Evolutionary conservation across 1,140 invertebrate species (phyloP).

Genomic region (Bombus polaris): DNA sequence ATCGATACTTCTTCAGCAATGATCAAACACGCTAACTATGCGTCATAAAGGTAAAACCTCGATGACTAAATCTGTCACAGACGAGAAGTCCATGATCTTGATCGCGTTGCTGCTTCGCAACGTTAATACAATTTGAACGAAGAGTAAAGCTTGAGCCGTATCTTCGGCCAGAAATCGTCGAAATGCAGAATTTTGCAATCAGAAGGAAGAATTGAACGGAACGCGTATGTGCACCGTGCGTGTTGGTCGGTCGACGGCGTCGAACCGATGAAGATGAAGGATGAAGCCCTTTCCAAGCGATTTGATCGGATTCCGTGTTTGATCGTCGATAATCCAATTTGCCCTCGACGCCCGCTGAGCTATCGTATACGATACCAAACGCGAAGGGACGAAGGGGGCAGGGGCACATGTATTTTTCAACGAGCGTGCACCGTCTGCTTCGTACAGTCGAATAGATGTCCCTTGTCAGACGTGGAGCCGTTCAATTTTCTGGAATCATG

Average conservation of each 20-base stretch:
- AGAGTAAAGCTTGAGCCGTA: too few species aligned
- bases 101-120: too few species aligned
- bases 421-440: constrained; percentile 45
- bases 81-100: too few species aligned
- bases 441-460: constrained; percentile 53
- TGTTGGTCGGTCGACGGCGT: neutral
- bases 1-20: too few species aligned
- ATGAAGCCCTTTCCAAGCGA: constrained; percentile 67
- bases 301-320: constrained; percentile 70
- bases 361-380: constrained; percentile 30
- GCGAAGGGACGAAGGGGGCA: neutral
- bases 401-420: constrained; percentile 57
- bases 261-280: constrained; percentile 64
- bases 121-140: too few species aligned
- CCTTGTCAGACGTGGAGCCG: constrained; percentile 49
- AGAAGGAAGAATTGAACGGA: constrained; percentile 34
- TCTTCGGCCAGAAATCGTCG: neutral
- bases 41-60: too few species aligned
- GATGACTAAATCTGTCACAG: too few species aligned
- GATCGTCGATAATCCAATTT: constrained; percentile 74
- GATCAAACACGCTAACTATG: too few species aligned
- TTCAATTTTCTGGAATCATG: constrained; percentile 66
- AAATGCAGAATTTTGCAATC: constrained; percentile 43
- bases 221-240: neutral
- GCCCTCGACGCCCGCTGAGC: constrained; percentile 51